Evolutionary conservation across 2,888 invertebrate species (phyloP).

Genomic region (Bibio marci): DNA sequence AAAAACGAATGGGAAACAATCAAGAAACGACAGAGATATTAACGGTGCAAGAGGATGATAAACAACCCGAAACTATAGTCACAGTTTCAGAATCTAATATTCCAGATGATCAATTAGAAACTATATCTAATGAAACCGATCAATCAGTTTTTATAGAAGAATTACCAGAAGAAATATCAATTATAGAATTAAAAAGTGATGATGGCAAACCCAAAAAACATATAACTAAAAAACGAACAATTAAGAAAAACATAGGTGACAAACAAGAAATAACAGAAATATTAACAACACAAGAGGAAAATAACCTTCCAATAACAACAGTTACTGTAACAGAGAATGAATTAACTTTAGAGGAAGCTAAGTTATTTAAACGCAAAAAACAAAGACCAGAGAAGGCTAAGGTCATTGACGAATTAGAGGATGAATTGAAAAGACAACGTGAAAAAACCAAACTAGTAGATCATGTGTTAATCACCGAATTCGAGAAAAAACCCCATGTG

Average conservation of each 20-base stretch:
- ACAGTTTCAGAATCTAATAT: not conserved
- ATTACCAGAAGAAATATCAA: slow-evolving; percentile 20
- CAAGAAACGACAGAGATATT: not conserved
- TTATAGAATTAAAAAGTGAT: slow-evolving; percentile 7
- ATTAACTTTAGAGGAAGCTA: slow-evolving; percentile 9
- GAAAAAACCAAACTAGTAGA: no score
- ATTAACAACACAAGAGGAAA: slow-evolving; percentile 19
- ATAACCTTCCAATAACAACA: slow-evolving; percentile 20
- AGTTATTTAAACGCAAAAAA: not conserved
- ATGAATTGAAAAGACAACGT: no score
- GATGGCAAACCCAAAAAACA: slow-evolving; percentile 16
- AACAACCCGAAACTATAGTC: not conserved
- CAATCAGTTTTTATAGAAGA: no score
- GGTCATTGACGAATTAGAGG: slow-evolving; percentile 18
- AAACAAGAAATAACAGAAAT: slow-evolving; percentile 19
- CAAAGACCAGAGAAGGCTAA: slow-evolving; percentile 1
- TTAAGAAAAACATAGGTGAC: slow-evolving; percentile 15
- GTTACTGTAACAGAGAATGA: slow-evolving; percentile 15
- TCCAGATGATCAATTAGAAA: slow-evolving; percentile 10
- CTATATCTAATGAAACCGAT: no score
- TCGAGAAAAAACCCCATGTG: slow-evolving; percentile 17
- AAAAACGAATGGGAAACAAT: not conserved
- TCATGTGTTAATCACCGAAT: slow-evolving; percentile 13
- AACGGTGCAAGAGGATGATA: not conserved
- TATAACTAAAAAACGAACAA: slow-evolving; percentile 17